Percentiles rank a stretch among this genome's conserved stretches.
Evolutionary conservation across 35 echinoderm and acorn worm genomes (phyloP).

Genomic region (Chiridota heheva): DNA sequence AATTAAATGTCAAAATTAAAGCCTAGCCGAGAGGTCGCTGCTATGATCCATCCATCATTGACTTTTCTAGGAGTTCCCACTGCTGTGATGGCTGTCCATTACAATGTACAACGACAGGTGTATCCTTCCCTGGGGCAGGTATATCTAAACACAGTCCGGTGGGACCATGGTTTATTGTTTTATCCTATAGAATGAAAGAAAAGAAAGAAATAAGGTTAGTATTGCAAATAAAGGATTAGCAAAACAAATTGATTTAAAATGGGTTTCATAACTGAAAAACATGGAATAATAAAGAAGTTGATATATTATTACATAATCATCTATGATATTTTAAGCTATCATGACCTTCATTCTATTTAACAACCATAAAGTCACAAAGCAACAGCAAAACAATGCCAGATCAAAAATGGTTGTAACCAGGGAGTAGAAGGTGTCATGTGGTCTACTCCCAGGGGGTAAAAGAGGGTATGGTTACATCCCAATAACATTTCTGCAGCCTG

Average conservation of each 20-base stretch:
- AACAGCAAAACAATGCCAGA: neutral
- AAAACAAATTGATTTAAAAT: neutral
- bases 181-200: slow-evolving; percentile 35
- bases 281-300: neutral
- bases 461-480: too few species aligned
- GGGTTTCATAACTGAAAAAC: neutral
- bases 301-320: neutral
- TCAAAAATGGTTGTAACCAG: too few species aligned
- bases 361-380: neutral
- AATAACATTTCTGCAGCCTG: too few species aligned
- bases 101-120: slow-evolving; percentile 63
- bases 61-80: slow-evolving; percentile 74
- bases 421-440: too few species aligned
- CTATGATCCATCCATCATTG: too few species aligned
- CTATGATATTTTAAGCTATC: neutral
- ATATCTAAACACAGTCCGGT: slow-evolving; percentile 76
- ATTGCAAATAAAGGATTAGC: neutral
- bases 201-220: neutral
- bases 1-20: too few species aligned
- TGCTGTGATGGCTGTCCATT: slow-evolving; percentile 73
- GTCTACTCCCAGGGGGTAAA: too few species aligned
- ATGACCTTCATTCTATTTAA: neutral
- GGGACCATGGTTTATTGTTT: slow-evolving; percentile 75
- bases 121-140: slow-evolving; percentile 58
- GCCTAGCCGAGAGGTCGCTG: too few species aligned